Percentiles rank a stretch among this genome's conserved stretches.
These are phyloP conservation scores for Teleiodes luculella DNA, from an alignment of 2,888 invertebrate species.

Conservation along the genomic window DNA sequence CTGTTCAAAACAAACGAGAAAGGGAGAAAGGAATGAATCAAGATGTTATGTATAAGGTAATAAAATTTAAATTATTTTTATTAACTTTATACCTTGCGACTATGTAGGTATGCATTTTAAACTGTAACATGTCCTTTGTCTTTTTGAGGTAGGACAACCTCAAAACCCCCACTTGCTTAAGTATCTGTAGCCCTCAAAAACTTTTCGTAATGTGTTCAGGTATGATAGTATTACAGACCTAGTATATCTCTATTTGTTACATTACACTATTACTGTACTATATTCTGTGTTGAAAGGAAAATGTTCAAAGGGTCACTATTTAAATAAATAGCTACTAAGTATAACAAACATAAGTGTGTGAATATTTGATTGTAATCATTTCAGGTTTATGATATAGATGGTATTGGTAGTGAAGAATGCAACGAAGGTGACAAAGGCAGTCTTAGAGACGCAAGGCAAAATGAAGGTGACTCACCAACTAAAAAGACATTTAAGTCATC, in stretches of 20 bases:
- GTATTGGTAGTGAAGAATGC: conserved; percentile 60
- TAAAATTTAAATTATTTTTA: neutral
- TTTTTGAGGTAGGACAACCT: too few species aligned
- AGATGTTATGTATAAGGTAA: conserved; percentile 72
- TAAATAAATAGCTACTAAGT: too few species aligned
- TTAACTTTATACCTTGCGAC: neutral
- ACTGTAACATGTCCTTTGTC: too few species aligned
- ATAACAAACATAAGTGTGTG: too few species aligned
- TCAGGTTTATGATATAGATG: conserved; percentile 74
- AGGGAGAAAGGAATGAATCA: conserved; percentile 69
- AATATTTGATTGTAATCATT: conserved; percentile 28
- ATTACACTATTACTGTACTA: too few species aligned
- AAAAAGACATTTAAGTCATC: conserved; percentile 65
- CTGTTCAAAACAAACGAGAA: conserved; percentile 80
- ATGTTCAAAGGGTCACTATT: too few species aligned
- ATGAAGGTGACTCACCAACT: conserved; percentile 44
- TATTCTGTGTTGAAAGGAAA: too few species aligned
- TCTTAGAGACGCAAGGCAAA: conserved; percentile 30
- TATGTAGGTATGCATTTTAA: neutral
- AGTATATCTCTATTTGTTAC: too few species aligned
- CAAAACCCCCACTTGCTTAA: too few species aligned
- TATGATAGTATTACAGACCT: too few species aligned
- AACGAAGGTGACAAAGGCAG: conserved; percentile 58
- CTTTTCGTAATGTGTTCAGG: too few species aligned
- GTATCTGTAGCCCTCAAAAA: too few species aligned